Percentiles rank a stretch among this genome's conserved stretches.
phyloP scores from a whole-genome alignment of 2,113 vertebrate genomes.

The Hippocampus zosterae region DNA sequence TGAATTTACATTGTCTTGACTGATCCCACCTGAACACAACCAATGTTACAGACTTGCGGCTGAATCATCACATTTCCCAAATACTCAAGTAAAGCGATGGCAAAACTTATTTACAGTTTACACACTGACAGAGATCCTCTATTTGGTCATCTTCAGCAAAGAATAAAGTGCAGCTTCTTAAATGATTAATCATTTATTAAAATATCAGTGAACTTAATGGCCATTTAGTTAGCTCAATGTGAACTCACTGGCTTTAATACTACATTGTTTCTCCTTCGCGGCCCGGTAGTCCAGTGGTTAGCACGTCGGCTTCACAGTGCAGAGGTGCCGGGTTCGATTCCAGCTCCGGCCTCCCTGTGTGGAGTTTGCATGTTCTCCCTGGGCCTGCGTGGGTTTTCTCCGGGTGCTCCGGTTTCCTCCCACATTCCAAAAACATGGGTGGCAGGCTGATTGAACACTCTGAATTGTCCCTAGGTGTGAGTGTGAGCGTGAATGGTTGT shows the following conservation, averaged over 20 bases:
- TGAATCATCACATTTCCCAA: background rate
- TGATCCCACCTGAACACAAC: background rate
- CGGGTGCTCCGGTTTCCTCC: too few species aligned
- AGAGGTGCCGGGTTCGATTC: too few species aligned
- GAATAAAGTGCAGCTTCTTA: constrained; percentile 17
- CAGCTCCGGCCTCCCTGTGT: too few species aligned
- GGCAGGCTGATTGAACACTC: too few species aligned
- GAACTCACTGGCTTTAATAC: background rate
- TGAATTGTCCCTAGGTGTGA: too few species aligned
- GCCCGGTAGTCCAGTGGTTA: too few species aligned
- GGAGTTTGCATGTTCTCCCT: too few species aligned
- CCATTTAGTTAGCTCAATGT: background rate
- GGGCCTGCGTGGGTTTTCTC: too few species aligned
- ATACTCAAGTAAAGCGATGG: background rate
- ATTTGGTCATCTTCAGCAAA: background rate
- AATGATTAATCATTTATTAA: background rate
- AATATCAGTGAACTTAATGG: background rate
- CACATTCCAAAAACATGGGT: too few species aligned
- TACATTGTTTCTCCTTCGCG: too few species aligned
- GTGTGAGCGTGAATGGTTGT: too few species aligned
- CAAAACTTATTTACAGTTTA: background rate
- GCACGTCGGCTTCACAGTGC: too few species aligned
- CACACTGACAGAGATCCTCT: background rate
- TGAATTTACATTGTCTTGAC: background rate
- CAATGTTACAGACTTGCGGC: background rate